Conservation (phyloP, 2,797 vertebrate species). For the Siniperca obscura region DNA sequence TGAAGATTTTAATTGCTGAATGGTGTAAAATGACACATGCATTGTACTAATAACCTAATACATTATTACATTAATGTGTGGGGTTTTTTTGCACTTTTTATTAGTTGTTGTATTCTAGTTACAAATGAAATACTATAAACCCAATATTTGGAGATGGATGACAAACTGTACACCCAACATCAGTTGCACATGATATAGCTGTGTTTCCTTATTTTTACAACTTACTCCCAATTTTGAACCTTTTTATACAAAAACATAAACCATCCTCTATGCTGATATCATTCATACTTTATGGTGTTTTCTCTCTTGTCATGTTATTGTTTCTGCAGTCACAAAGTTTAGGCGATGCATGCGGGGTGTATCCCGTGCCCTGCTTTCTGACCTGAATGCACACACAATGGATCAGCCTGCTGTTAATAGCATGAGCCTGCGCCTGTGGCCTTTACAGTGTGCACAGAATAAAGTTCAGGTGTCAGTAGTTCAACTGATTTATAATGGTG, state of each 20-base stretch:
- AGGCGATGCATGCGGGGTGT: conserved; percentile 68
- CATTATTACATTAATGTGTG: background rate
- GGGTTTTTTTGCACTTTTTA: background rate
- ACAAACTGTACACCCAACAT: background rate
- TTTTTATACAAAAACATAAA: background rate
- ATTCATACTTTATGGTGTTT: conserved; percentile 52
- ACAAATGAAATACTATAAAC: background rate
- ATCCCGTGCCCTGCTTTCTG: conserved; percentile 76
- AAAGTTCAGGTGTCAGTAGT: conserved; percentile 89
- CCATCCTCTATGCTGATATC: background rate
- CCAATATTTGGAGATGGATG: background rate
- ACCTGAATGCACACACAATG: conserved; percentile 85
- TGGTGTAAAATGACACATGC: background rate
- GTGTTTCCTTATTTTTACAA: background rate
- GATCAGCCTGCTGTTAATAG: conserved; percentile 85
- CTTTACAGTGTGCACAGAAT: conserved; percentile 82
- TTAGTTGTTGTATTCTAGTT: background rate
- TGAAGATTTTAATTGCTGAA: background rate
- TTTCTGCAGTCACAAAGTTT: conserved; percentile 50
- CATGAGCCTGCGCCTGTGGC: conserved; percentile 76
- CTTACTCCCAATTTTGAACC: background rate
- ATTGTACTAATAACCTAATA: background rate
- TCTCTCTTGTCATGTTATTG: conserved; percentile 59
- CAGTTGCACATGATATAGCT: background rate
- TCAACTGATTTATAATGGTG: conserved; percentile 90